These are phyloP conservation scores for Trichomalopsis sarcophagae DNA, from an alignment of 1,140 invertebrate species.

Conservation along the genomic window DNA sequence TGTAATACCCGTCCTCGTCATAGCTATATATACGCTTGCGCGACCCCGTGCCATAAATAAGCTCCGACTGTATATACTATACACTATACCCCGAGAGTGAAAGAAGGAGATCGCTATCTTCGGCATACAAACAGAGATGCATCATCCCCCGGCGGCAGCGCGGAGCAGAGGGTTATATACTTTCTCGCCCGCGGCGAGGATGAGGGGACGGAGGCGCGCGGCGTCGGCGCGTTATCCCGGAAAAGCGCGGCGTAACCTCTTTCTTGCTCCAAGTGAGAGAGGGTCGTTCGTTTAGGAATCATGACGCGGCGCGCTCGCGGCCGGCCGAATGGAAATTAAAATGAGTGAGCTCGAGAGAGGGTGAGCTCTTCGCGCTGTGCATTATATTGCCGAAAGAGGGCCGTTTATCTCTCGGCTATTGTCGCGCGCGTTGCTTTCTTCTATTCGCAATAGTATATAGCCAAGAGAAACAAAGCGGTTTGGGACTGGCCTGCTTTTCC, in stretches of 20 bases:
- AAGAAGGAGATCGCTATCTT: constrained; percentile 42
- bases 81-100: background rate
- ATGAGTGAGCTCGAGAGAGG: constrained; percentile 60
- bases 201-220: constrained; percentile 34
- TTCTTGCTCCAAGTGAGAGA: constrained; percentile 44
- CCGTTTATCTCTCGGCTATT: background rate
- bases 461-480: too few species aligned
- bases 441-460: background rate
- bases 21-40: background rate
- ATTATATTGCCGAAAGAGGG: background rate
- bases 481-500: too few species aligned
- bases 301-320: constrained; percentile 10
- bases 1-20: constrained; percentile 7
- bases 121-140: constrained; percentile 45
- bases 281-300: constrained; percentile 65
- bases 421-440: background rate
- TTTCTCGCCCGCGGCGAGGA: constrained; percentile 44
- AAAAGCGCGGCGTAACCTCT: constrained; percentile 55
- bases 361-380: constrained; percentile 9
- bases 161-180: constrained; percentile 27
- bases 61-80: background rate
- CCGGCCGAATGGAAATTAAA: constrained; percentile 22
- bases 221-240: constrained; percentile 56
- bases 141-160: constrained; percentile 12
- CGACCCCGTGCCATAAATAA: constrained; percentile 39